Percentiles rank a stretch among this genome's conserved stretches.
Conservation (phyloP, 2,797 vertebrate genomes). For the Pygocentrus nattereri region DNA sequence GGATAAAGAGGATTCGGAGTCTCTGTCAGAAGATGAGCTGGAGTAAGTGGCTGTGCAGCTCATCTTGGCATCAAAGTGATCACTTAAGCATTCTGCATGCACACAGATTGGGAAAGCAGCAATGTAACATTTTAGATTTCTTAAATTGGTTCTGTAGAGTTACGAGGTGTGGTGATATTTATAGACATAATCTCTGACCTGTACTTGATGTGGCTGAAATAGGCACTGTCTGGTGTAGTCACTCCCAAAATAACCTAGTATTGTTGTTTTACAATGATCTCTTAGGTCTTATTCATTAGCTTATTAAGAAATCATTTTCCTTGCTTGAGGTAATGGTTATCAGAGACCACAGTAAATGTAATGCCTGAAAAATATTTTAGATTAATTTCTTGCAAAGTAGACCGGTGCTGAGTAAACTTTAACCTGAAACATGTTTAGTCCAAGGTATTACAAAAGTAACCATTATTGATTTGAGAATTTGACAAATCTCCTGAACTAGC, state of each 20-base stretch:
- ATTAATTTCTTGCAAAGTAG: neutral
- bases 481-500: neutral
- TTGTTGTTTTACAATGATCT: neutral
- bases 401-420: neutral
- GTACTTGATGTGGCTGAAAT: neutral
- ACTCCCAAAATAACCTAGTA: neutral
- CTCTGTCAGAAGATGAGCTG: slow-evolving; percentile 83
- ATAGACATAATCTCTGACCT: slow-evolving; percentile 4
- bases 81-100: neutral
- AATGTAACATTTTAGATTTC: neutral
- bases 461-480: neutral
- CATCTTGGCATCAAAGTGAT: neutral
- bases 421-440: neutral
- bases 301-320: neutral
- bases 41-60: slow-evolving; percentile 70
- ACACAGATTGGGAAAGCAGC: neutral
- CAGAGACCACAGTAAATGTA: neutral
- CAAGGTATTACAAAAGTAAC: neutral
- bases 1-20: slow-evolving; percentile 83
- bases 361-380: neutral
- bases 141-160: neutral
- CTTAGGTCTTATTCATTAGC: neutral
- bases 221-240: neutral
- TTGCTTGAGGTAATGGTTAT: neutral
- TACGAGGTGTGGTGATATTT: neutral